Percentiles rank a stretch among this genome's conserved stretches.
phyloP scores from a whole-genome alignment of 2,113 vertebrate species.

The Pollachius pollachius region DNA sequence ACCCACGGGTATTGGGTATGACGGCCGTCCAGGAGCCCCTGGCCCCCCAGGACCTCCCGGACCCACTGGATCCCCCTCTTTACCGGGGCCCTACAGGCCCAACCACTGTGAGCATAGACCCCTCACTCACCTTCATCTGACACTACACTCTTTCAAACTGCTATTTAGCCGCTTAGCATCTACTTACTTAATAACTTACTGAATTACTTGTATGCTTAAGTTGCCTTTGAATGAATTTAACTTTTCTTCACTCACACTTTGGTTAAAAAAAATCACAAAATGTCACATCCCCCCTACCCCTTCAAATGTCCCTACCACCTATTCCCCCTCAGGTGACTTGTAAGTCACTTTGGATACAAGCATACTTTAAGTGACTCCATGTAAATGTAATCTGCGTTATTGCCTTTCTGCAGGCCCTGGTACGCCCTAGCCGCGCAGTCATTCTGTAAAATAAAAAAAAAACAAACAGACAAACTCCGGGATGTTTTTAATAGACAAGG shows the following conservation, averaged over 20 bases:
- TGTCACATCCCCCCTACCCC: too few species aligned
- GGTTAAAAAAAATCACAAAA: too few species aligned
- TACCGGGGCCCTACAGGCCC: slow-evolving; percentile 79
- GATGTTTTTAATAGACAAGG: too few species aligned
- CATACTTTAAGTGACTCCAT: neutral
- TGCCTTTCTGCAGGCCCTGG: neutral
- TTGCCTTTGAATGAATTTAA: too few species aligned
- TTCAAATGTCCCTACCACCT: neutral
- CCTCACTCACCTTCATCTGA: neutral
- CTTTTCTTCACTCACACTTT: neutral
- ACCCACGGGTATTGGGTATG: slow-evolving; percentile 81
- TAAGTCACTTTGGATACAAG: neutral
- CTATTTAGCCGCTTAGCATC: too few species aligned
- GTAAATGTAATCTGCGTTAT: neutral
- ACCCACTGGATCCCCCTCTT: slow-evolving; percentile 60
- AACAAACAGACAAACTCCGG: too few species aligned
- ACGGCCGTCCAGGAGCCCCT: slow-evolving; percentile 83
- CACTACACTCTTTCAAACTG: neutral
- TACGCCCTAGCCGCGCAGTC: too few species aligned
- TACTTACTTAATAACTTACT: too few species aligned
- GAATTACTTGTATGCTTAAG: too few species aligned
- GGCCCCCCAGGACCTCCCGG: slow-evolving; percentile 84
- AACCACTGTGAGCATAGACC: slow-evolving; percentile 72
- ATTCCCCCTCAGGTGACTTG: neutral
- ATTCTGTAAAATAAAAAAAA: too few species aligned